These are phyloP conservation scores for Vireo altiloquus DNA, from an alignment of 2,113 vertebrate genomes.

Conservation along the genomic window DNA sequence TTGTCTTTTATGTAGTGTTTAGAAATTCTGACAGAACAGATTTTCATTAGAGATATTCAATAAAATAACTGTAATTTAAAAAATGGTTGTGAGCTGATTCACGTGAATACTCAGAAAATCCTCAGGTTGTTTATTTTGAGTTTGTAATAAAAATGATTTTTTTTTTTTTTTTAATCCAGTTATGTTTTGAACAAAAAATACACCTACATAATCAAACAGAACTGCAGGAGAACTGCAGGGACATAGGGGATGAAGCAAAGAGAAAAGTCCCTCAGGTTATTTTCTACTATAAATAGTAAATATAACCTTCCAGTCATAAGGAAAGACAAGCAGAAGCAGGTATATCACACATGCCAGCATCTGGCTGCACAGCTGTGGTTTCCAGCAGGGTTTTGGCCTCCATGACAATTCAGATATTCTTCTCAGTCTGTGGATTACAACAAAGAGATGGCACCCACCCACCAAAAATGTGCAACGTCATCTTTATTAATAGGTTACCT, in stretches of 20 bases:
- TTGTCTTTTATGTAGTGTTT: background rate
- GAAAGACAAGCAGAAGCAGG: background rate
- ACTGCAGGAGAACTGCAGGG: background rate
- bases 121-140: background rate
- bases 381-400: background rate
- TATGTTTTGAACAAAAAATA: background rate
- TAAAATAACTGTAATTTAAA: background rate
- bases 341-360: background rate
- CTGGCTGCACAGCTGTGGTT: background rate
- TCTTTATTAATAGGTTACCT: background rate
- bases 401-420: background rate
- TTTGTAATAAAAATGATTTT: background rate
- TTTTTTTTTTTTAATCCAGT: background rate
- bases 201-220: background rate
- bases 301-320: background rate
- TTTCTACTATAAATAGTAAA: background rate
- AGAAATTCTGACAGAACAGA: background rate
- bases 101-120: background rate
- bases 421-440: background rate
- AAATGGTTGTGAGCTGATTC: accelerated
- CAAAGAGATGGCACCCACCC: background rate
- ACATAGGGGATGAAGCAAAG: background rate
- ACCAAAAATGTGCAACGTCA: background rate
- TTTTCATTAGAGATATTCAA: background rate
- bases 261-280: background rate